Percentiles rank a stretch among this genome's conserved stretches.
phyloP scores from a whole-genome alignment of 2,888 invertebrate genomes.

The Cacoxenus indagator region DNA sequence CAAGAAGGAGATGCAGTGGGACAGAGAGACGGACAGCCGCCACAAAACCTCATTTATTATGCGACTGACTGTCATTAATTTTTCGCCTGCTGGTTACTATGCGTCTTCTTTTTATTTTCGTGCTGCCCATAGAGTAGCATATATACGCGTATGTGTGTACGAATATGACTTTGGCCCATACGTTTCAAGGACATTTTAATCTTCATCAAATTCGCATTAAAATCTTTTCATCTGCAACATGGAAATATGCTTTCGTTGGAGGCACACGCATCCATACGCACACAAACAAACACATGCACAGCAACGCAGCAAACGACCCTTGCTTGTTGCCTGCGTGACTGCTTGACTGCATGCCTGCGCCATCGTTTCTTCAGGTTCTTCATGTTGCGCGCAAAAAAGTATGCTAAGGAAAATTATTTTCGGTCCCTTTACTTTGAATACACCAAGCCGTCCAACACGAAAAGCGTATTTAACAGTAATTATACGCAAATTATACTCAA shows the following conservation, averaged over 20 bases:
- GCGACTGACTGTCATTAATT: slow-evolving; percentile 62
- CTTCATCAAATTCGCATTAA: slow-evolving; percentile 40
- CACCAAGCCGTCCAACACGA: neutral
- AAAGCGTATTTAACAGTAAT: slow-evolving; percentile 40
- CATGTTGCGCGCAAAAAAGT: slow-evolving; percentile 34
- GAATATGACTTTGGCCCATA: neutral
- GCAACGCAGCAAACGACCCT: slow-evolving; percentile 2
- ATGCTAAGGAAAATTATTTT: slow-evolving; percentile 33
- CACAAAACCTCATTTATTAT: slow-evolving; percentile 61
- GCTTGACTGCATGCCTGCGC: neutral
- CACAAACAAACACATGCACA: neutral
- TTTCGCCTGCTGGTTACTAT: slow-evolving; percentile 15
- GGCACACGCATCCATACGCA: neutral
- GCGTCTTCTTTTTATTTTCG: neutral
- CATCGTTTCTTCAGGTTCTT: slow-evolving; percentile 5
- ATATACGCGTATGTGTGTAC: neutral
- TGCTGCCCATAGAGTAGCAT: neutral
- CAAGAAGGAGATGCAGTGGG: neutral
- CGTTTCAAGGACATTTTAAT: slow-evolving; percentile 30
- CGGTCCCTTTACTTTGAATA: slow-evolving; percentile 24
- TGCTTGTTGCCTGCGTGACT: neutral
- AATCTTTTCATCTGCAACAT: slow-evolving; percentile 47
- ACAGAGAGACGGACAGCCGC: neutral
- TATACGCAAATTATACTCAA: slow-evolving; percentile 43
- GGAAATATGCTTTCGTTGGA: slow-evolving; percentile 34